These are phyloP conservation scores for Samia ricini DNA, from an alignment of 1,140 invertebrate species.

Conservation along the genomic window DNA sequence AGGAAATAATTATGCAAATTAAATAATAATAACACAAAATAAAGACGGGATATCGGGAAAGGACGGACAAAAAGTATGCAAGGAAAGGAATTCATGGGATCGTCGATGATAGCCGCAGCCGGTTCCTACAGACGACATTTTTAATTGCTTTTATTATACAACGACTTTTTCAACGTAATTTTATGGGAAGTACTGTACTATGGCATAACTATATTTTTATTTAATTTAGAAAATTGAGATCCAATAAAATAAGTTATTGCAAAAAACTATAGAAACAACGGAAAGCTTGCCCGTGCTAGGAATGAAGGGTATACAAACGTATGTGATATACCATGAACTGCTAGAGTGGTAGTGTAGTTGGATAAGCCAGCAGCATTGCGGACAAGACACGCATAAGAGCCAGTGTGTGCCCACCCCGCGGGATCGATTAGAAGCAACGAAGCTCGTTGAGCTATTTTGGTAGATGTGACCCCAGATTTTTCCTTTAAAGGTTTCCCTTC, in stretches of 20 bases:
- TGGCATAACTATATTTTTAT: not conserved
- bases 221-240: not conserved
- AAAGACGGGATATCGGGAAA: constrained; percentile 40
- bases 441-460: constrained; percentile 82
- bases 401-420: constrained; percentile 92
- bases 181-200: not conserved
- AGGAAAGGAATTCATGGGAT: constrained; percentile 44
- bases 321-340: constrained; percentile 80
- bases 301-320: constrained; percentile 50
- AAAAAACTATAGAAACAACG: constrained; percentile 60
- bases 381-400: constrained; percentile 92
- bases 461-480: constrained; percentile 79
- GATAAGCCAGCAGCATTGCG: constrained; percentile 93
- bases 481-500: constrained; percentile 81
- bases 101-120: constrained; percentile 75
- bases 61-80: constrained; percentile 45
- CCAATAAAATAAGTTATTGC: constrained; percentile 22
- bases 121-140: constrained; percentile 50
- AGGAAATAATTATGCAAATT: constrained; percentile 50
- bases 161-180: not conserved
- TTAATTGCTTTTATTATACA: not conserved
- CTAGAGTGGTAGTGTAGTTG: constrained; percentile 82
- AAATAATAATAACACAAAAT: constrained; percentile 50
- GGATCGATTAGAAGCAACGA: constrained; percentile 82
- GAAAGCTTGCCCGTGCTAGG: constrained; percentile 73